phyloP scores from a whole-genome alignment of 2,888 invertebrate genomes.

The Sepioteuthis lessoniana region DNA sequence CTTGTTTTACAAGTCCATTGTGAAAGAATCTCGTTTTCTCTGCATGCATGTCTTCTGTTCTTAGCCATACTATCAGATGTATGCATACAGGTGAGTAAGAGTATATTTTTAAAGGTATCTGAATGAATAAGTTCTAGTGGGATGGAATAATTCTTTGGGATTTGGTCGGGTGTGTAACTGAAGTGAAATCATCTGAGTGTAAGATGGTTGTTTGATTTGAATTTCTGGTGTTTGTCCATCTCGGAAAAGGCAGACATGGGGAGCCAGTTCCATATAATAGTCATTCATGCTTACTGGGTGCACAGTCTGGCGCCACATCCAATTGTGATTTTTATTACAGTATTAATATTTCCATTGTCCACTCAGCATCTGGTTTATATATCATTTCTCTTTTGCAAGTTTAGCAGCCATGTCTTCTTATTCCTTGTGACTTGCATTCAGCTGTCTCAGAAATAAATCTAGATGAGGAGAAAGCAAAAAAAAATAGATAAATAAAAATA shows the following conservation, averaged over 20 bases:
- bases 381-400: constrained; percentile 33
- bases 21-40: not conserved
- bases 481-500: no score
- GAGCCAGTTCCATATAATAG: constrained; percentile 16
- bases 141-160: not conserved
- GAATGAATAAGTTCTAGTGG: not conserved
- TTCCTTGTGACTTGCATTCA: constrained; percentile 21
- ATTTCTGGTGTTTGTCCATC: constrained; percentile 10
- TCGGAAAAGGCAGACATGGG: not conserved
- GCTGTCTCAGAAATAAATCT: not conserved
- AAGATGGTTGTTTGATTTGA: not conserved
- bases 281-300: not conserved
- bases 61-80: not conserved
- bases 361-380: constrained; percentile 33
- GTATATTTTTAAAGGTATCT: not conserved
- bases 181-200: constrained; percentile 6
- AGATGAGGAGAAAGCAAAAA: not conserved
- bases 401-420: not conserved
- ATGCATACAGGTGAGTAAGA: not conserved
- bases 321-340: constrained; percentile 10
- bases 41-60: not conserved
- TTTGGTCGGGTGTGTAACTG: not conserved
- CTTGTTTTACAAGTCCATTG: not conserved
- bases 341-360: constrained; percentile 33
- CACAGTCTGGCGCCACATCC: not conserved